Evolutionary conservation across 1,140 invertebrate genomes (phyloP).

Genomic region (Bombus sibiricus): DNA sequence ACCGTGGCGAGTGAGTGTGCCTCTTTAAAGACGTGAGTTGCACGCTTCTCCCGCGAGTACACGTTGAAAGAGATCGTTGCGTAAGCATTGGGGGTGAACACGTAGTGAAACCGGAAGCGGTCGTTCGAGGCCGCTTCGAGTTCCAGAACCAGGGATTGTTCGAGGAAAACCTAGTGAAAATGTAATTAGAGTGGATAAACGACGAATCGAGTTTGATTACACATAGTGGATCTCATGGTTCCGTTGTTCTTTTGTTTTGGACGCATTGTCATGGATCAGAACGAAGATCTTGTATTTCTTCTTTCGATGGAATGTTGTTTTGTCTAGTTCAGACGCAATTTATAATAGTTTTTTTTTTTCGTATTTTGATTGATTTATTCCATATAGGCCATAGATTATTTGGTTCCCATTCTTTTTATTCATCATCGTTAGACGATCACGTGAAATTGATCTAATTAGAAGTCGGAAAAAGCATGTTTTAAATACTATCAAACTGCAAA

Average conservation of each 20-base stretch:
- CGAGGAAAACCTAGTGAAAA: slow-evolving; percentile 1
- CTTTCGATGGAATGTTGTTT: too few species aligned
- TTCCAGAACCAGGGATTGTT: neutral
- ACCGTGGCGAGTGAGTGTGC: slow-evolving; percentile 41
- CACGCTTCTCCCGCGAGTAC: slow-evolving; percentile 15
- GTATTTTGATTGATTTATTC: neutral
- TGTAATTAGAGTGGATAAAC: neutral
- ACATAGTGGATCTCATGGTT: too few species aligned
- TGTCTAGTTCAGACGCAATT: too few species aligned
- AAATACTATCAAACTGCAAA: too few species aligned
- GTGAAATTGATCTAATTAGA: neutral
- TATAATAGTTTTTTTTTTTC: too few species aligned
- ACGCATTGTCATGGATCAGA: neutral
- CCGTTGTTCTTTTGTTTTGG: neutral
- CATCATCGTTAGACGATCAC: neutral
- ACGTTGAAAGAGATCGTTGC: neutral
- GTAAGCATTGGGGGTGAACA: neutral
- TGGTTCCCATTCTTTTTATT: neutral
- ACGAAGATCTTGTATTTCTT: too few species aligned
- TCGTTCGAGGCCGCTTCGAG: neutral
- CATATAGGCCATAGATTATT: too few species aligned
- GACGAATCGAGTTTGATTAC: neutral
- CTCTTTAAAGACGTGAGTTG: slow-evolving; percentile 53
- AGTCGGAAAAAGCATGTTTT: too few species aligned
- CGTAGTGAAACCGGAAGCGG: slow-evolving; percentile 10